Percentiles rank a stretch among this genome's conserved stretches.
Evolutionary conservation across 2,888 invertebrate genomes (phyloP).

Genomic region (Tipula helvola): DNA sequence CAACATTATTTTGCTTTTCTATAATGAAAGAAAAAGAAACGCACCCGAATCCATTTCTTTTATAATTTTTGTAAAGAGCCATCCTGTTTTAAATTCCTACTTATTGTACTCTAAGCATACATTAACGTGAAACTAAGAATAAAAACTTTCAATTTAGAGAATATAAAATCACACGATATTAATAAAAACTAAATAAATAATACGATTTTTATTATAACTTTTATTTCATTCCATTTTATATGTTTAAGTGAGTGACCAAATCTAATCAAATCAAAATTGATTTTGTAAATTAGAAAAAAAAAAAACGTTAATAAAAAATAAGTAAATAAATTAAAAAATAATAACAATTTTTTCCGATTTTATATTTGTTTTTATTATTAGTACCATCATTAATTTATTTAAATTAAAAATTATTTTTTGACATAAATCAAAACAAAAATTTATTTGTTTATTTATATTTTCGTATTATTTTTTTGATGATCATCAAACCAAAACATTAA

Average conservation of each 20-base stretch:
- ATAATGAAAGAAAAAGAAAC: too few species aligned
- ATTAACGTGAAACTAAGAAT: neutral
- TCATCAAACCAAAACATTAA: neutral
- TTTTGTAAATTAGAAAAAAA: neutral
- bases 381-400: slow-evolving; percentile 4
- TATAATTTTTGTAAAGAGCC: too few species aligned
- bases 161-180: neutral
- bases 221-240: neutral
- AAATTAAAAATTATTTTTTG: neutral
- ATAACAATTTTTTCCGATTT: neutral
- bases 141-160: neutral
- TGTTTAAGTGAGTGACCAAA: neutral
- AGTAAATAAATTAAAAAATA: slow-evolving; percentile 4
- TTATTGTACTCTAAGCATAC: neutral
- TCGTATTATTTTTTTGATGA: neutral
- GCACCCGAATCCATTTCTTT: too few species aligned
- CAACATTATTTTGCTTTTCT: too few species aligned
- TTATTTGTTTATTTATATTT: neutral
- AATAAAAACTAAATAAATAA: neutral
- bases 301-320: neutral
- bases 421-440: neutral
- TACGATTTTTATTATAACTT: neutral
- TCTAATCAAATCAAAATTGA: slow-evolving; percentile 4
- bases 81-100: too few species aligned
- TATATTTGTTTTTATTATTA: neutral